Evolutionary conservation across 2,113 vertebrate genomes (phyloP).

Genomic region (Sylvietta virens): DNA sequence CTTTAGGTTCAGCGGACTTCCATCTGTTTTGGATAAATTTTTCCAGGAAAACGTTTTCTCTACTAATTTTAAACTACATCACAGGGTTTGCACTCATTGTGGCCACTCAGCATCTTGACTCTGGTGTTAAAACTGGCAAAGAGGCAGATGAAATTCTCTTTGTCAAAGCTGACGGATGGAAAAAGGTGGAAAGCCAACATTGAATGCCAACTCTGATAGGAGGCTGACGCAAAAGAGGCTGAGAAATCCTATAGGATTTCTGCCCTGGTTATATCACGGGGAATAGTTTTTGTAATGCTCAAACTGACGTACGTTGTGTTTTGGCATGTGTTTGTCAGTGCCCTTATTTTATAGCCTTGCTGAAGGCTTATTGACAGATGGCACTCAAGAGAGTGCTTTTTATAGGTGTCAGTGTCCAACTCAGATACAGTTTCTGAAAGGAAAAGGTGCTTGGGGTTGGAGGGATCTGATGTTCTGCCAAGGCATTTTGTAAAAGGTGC

Average conservation of each 20-base stretch:
- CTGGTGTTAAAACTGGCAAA: conserved; percentile 38
- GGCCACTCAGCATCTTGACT: not conserved
- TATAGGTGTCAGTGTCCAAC: conserved; percentile 48
- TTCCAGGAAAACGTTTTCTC: not conserved
- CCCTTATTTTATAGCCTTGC: conserved; percentile 46
- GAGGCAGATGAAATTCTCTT: not conserved
- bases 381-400: conserved; percentile 61
- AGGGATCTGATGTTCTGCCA: conserved; percentile 33
- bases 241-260: not conserved
- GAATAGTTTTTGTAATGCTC: not conserved
- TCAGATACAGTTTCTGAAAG: conserved; percentile 45
- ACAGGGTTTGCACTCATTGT: not conserved
- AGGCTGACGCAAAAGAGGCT: not conserved
- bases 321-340: conserved; percentile 38
- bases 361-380: conserved; percentile 45
- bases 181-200: conserved; percentile 15
- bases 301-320: not conserved
- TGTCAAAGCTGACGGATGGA: conserved; percentile 17
- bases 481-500: conserved; percentile 48
- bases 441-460: conserved; percentile 48
- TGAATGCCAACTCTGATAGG: conserved; percentile 39
- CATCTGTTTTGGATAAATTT: not conserved
- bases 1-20: not conserved
- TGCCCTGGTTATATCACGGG: not conserved
- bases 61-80: not conserved